A percentile compares a stretch with the other conserved stretches of the same genome.
phyloP scores from a whole-genome alignment of 2,888 invertebrate species.

The Cerastoderma edule region DNA sequence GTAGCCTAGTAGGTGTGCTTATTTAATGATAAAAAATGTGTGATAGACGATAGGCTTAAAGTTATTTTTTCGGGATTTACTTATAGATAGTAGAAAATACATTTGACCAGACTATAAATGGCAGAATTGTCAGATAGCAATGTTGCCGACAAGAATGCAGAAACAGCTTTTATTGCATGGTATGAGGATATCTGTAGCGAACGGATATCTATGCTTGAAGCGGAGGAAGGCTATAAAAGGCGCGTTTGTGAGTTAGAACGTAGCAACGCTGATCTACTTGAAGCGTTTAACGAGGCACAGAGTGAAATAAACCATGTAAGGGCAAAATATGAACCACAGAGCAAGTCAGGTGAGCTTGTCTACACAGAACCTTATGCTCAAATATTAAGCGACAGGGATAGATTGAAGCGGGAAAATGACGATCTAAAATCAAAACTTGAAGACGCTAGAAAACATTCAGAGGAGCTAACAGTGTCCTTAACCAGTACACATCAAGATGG shows the following conservation, averaged over 20 bases:
- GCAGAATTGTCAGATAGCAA: background rate
- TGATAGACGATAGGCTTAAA: too few species aligned
- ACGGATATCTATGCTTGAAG: slow-evolving; percentile 29
- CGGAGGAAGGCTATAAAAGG: slow-evolving; percentile 38
- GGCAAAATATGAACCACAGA: slow-evolving; percentile 39
- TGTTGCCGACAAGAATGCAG: slow-evolving; percentile 32
- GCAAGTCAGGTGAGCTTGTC: background rate
- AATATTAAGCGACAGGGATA: slow-evolving; percentile 14
- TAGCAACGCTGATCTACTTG: slow-evolving; percentile 21
- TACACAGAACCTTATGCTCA: slow-evolving; percentile 18
- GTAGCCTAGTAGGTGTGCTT: too few species aligned
- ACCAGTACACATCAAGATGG: too few species aligned
- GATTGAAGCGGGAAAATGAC: slow-evolving; percentile 31
- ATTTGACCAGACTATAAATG: too few species aligned
- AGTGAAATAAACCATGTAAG: slow-evolving; percentile 33
- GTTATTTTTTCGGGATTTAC: too few species aligned
- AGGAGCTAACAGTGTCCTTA: too few species aligned
- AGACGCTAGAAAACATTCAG: too few species aligned
- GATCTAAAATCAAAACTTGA: slow-evolving; percentile 20
- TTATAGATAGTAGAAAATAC: too few species aligned
- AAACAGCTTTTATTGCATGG: slow-evolving; percentile 42
- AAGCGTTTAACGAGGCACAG: slow-evolving; percentile 40
- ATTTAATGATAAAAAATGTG: too few species aligned
- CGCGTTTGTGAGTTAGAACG: slow-evolving; percentile 43
- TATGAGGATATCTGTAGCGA: slow-evolving; percentile 39